Base-by-base conservation (phyloP, 92 coral and sea anemone genomes). In the Bergia puertoricense region DNA sequence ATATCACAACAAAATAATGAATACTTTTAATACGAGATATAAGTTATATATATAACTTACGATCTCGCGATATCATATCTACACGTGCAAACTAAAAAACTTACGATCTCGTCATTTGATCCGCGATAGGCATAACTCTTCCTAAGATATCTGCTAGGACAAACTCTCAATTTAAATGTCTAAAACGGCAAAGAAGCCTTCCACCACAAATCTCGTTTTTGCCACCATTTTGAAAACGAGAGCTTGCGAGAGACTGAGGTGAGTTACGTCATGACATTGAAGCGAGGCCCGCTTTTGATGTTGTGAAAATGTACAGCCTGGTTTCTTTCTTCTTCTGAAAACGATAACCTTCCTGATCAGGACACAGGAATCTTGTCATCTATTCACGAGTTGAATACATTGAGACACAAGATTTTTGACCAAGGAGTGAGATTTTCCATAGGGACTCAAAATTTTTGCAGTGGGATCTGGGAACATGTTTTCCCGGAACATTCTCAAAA, bases 221-320 rank as follows among this genome's bases (percentile, higher is more conserved):
- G 87, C 79, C 87, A 79, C 87, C 79, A 84, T 84, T 84, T 84
- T 71, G 79, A 84, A 39, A 74, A 42, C 45, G 20, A 74, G 18
- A 72, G 18, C 59, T 54, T 2, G 41, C 76, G 76, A 72, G 36
- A 36, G 76, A 13, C 76, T 72, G 76, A 18, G 76, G 7, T 8
- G 59, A 1, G 59, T 10, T 54, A 41, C 42, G 83, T 13, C 20
- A 51, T 50, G 5, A 14, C 67, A 71, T 46, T 71, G 30, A 84
- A 43, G 62, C 76, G 86, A 82, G 81, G 88, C 81, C 74, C 22
- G 14, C 14, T 10, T 8, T 14, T 9, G 1, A 42, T 87, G 18
- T 0, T 10, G 14, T 6, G 65, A 30, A 30, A 30, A 30, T 30
- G 30, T 30, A 30, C 30, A 30, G 30, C 30, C 30, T 30, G 30